Base-by-base conservation (phyloP, 1,140 invertebrate genomes). In the Chymomyza costata region DNA sequence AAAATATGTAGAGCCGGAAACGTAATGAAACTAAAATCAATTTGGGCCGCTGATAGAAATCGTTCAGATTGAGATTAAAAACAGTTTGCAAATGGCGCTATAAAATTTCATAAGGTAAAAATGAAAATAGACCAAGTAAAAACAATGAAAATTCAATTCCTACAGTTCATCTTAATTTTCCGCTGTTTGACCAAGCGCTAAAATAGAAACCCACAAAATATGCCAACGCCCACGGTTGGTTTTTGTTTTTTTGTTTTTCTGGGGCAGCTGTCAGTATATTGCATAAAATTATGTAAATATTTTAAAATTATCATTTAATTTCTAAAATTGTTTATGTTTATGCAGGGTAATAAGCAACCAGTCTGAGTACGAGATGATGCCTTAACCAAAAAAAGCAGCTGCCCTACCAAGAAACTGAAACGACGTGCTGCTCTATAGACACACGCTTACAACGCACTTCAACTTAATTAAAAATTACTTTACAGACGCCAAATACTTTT, bases 401-500 rank as follows among this genome's bases (percentile, higher is more conserved):
- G 14, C 14, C 16, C 10, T 10, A 13, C 21, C 16, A 44, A 18
- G 11, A 46, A 28, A 35, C 16, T 19, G 44, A 51, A 37, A 13
- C 30, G 45, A 62, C 50, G 35, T 51, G 16, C 37, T 59, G 45
- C 37, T 38, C n/a, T 41, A 41, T 21, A 31, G 39, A 43, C 41
- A 31, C 52, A 18, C 51, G 70, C 66, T 76, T 64, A 71, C 46
- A 65, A 39, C 62, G 66, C 73, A 80, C 71, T 78, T 78, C 71
- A 78, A 78, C 73, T 80, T 78, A 78, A 78, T 78, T 78, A 78
- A 78, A 78, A 78, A 78, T 78, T 78, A 78, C 71, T 80, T 80
- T 80, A 80, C 71, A 80, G 74, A 78, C 71, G 67, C 71, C 67
- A 78, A 78, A 80, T 80, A 80, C 71, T 78, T 78, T 80, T 78